Evolutionary conservation across 92 coral and sea anemone genomes (phyloP).

Genomic region (Porites cylindrica): DNA sequence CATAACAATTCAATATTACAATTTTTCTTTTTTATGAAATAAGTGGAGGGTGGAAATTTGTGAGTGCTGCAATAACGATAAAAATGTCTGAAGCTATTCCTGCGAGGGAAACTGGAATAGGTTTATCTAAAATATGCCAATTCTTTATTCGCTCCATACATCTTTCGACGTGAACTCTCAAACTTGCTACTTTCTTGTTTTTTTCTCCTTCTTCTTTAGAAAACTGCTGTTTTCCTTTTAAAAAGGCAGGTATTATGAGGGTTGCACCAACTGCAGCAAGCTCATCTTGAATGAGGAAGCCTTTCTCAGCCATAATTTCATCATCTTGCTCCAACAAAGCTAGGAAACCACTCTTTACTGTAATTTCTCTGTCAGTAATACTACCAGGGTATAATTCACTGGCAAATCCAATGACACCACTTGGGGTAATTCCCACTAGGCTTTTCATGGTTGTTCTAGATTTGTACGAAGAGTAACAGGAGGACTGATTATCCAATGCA

Average conservation of each 20-base stretch:
- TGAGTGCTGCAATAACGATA: slow-evolving; percentile 9
- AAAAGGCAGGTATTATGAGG: slow-evolving; percentile 25
- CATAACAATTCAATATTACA: slow-evolving; percentile 14
- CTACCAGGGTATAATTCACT: too few species aligned
- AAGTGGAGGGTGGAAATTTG: slow-evolving; percentile 14
- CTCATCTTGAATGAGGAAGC: too few species aligned
- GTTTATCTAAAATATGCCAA: slow-evolving; percentile 33
- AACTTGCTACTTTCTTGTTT: slow-evolving; percentile 36
- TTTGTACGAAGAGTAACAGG: too few species aligned
- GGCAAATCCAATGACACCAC: too few species aligned
- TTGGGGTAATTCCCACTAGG: too few species aligned
- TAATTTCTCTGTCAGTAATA: too few species aligned
- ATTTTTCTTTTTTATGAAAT: slow-evolving; percentile 9
- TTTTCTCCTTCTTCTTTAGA: slow-evolving; percentile 33
- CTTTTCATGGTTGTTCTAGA: too few species aligned
- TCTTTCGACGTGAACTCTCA: slow-evolving; percentile 38
- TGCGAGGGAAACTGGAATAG: slow-evolving; percentile 32
- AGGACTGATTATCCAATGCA: too few species aligned
- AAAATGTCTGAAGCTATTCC: slow-evolving; percentile 34
- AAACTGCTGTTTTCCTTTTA: slow-evolving; percentile 26
- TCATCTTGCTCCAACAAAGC: too few species aligned
- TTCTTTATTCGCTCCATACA: slow-evolving; percentile 43
- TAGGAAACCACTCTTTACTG: too few species aligned
- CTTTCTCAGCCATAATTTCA: too few species aligned
- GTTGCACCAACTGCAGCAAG: slow-evolving; percentile 34